These are phyloP conservation scores for Malurus cyaneus DNA, from an alignment of 2,113 vertebrate genomes.

Conservation along the genomic window DNA sequence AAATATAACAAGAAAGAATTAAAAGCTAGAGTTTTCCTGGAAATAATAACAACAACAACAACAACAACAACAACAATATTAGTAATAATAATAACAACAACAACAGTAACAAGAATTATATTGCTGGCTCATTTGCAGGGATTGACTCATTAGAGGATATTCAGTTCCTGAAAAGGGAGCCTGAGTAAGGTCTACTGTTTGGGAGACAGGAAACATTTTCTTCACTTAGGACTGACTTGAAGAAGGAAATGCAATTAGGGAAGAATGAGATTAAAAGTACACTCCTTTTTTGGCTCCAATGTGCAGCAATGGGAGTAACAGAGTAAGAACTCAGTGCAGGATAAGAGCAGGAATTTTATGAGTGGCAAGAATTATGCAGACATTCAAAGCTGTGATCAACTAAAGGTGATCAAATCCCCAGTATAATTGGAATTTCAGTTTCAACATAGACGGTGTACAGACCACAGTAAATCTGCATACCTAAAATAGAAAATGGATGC, in stretches of 20 bases:
- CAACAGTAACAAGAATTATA: not conserved
- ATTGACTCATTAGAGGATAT: not conserved
- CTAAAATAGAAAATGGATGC: not conserved
- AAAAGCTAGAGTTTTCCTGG: not conserved
- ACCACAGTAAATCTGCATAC: not conserved
- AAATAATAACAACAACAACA: not conserved
- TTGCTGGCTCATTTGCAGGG: not conserved
- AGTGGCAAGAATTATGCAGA: not conserved
- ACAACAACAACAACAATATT: accelerated
- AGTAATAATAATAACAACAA: not conserved
- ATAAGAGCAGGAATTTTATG: not conserved
- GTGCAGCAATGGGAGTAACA: not conserved
- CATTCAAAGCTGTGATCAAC: not conserved
- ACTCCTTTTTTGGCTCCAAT: not conserved
- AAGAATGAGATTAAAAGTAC: not conserved
- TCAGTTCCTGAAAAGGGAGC: not conserved
- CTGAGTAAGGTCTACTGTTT: not conserved
- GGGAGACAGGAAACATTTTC: not conserved
- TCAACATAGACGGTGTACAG: not conserved
- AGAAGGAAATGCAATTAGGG: not conserved
- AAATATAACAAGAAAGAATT: not conserved
- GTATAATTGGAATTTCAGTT: not conserved
- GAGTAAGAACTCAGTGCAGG: not conserved
- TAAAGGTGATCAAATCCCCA: not conserved
- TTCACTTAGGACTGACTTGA: not conserved